Evolutionary conservation across 2,113 vertebrate species (phyloP), one percentile per base, ranked within the genome.

Genomic region (Chamaea fasciata): DNA sequence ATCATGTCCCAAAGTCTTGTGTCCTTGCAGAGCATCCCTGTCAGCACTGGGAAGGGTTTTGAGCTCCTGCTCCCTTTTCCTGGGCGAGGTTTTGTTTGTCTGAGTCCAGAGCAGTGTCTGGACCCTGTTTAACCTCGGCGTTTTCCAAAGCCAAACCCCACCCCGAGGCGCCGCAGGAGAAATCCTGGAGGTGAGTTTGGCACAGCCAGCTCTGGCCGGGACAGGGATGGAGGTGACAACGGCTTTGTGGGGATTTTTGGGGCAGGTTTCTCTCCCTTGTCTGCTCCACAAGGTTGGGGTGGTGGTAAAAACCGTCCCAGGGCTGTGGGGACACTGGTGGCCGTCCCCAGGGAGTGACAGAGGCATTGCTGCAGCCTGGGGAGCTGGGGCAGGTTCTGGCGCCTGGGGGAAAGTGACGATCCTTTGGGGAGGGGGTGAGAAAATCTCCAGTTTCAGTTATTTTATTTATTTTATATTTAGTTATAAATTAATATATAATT

Each of bases 41-140:
- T 13, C 3, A 15, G 47, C 16, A 1, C 24, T 9, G 28, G 28
- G 42, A 23, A 50, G 41, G 63, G 28, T 3, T 69, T 64, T 47
- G 7, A 33, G 26, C 0, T 46, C 21, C 60, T 15, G 13, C 1
- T 31, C 6, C 12, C 27, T n/a, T 47, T 22, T 15, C 44, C 44
- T 37, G 33, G 46, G 2, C 56, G 50, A 28, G n/a, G 15, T 28
- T 86, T 31, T 16, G 39, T 21, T 27, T 11, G 13, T 74, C 7
- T 39, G 47, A 49, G 49, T 8, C 49, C 49, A 39, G 50, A 6
- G 8, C 8, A 2, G 22, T 1, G 14, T 4, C 6, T 9, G 2
- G 3, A 0, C 3, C 24, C 41, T 30, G 10, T 39, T 65, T 1
- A 15, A 33, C 21, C 3, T 1, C 3, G 2, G 12, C 5, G 59